These are phyloP conservation scores for Chrysopa pallens DNA, from an alignment of 1,140 invertebrate genomes.

Conservation along the genomic window DNA sequence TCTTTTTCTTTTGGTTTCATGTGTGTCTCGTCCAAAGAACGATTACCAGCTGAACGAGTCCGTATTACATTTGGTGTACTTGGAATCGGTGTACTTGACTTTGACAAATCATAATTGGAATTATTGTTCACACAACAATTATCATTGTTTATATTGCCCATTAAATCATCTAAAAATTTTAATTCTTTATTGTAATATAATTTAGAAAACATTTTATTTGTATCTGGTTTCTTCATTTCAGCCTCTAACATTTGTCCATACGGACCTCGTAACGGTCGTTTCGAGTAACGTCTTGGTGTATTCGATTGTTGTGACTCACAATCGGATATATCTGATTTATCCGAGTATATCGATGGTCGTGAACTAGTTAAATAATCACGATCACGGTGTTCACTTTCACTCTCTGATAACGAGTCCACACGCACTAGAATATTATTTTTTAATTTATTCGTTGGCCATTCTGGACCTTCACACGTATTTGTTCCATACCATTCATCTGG, in stretches of 20 bases:
- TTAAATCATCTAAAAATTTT: slow-evolving; percentile 28
- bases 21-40: slow-evolving; percentile 27
- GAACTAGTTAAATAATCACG: slow-evolving; percentile 10
- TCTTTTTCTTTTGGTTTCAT: slow-evolving; percentile 10
- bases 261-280: slow-evolving; percentile 55
- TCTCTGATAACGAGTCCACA: slow-evolving; percentile 34
- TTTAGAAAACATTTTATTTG: slow-evolving; percentile 22
- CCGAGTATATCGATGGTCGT: slow-evolving; percentile 7
- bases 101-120: no score
- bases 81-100: no score
- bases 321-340: slow-evolving; percentile 29
- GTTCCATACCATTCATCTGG: slow-evolving; percentile 3
- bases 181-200: slow-evolving; percentile 31
- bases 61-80: slow-evolving; percentile 5
- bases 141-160: neutral
- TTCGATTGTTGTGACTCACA: slow-evolving; percentile 26
- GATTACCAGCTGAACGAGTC: slow-evolving; percentile 16
- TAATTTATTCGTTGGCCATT: neutral
- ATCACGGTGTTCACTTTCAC: slow-evolving; percentile 28
- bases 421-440: slow-evolving; percentile 11
- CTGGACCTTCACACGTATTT: neutral
- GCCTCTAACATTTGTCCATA: slow-evolving; percentile 71
- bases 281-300: slow-evolving; percentile 40
- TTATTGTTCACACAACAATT: no score
- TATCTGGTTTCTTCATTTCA: slow-evolving; percentile 57